phyloP scores from a whole-genome alignment of 2,113 vertebrate species.

The Xerus inauris region DNA sequence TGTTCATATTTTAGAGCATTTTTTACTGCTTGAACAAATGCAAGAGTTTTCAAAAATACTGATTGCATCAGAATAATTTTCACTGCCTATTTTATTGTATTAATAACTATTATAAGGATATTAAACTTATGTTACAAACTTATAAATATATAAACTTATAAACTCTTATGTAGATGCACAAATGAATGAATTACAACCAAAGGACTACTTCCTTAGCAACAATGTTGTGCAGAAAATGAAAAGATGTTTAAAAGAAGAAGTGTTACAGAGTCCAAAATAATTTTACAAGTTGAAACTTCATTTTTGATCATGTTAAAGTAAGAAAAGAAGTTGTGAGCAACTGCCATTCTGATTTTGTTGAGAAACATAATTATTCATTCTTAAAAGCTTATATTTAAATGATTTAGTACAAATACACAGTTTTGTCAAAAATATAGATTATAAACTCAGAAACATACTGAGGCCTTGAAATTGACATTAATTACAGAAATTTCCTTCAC shows the following conservation, averaged over 20 bases:
- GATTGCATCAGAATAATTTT: conserved; percentile 70
- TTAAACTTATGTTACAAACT: not conserved
- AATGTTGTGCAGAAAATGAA: not conserved
- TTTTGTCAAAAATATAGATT: not conserved
- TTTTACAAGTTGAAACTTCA: not conserved
- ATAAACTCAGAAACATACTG: not conserved
- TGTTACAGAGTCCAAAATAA: not conserved
- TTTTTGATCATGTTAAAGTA: not conserved
- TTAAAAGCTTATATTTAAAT: not conserved
- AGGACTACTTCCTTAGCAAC: conserved; percentile 14
- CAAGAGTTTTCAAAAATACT: conserved; percentile 48
- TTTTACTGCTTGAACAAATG: not conserved
- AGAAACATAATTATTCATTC: not conserved
- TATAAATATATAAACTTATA: not conserved
- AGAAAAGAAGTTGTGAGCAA: not conserved
- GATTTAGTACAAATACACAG: not conserved
- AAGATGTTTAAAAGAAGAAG: not conserved
- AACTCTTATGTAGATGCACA: not conserved
- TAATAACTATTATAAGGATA: conserved; percentile 65
- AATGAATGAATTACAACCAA: not conserved
- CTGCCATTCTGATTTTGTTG: not conserved
- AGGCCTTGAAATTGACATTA: not conserved
- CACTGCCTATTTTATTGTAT: conserved; percentile 73
- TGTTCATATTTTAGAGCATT: not conserved
- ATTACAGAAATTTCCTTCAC: not conserved